Base-by-base conservation (phyloP, 1,140 invertebrate species). In the Danaus melanippus region DNA sequence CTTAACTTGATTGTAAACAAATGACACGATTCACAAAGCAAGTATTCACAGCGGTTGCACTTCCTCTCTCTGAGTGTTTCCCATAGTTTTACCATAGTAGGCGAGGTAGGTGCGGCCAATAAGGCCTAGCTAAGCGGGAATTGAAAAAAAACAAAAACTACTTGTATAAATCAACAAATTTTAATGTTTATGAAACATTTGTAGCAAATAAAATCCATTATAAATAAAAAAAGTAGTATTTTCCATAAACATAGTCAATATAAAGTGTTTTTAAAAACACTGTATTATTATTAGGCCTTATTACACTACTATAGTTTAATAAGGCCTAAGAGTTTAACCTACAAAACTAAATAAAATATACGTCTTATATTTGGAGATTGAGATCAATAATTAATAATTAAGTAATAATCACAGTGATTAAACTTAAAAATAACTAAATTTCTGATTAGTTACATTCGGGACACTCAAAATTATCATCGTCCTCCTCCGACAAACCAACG, bases 391-490 rank as follows among this genome's bases (percentile, higher is more conserved):
- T 15, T 51, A 43, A 51, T 42, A 51, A 10, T 51, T 8, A 51
- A 10, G 41, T 15, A 10, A 51, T 51, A 51, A 51, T 51, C 40
- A 51, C 11, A 51, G 49, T 50, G 17, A 1, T 1, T 12, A 50
- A 21, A 41, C 40, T 50, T 50, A 50, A 50, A 50, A 50, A 42
- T 41, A 11, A 12, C 39, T 4, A 3, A 12, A 9, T 50, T 50
- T 50, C 42, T 50, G 11, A 41, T 42, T 50, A 42, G 45, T 11
- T 15, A 45, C 47, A 50, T 39, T 50, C 21, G 9, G 47, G 54
- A 56, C 42, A 56, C 42, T 50, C 42, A 39, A 50, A 56, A 15
- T 45, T 32, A 39, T 56, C 54, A 50, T 9, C 8, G 11, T 56
- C 46, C 11, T 50, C 47, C 21, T 46, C 42, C 40, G 48, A n/a